Conservation (phyloP, 1,140 invertebrate species). For the Cyrtorhinus lividipennis region DNA sequence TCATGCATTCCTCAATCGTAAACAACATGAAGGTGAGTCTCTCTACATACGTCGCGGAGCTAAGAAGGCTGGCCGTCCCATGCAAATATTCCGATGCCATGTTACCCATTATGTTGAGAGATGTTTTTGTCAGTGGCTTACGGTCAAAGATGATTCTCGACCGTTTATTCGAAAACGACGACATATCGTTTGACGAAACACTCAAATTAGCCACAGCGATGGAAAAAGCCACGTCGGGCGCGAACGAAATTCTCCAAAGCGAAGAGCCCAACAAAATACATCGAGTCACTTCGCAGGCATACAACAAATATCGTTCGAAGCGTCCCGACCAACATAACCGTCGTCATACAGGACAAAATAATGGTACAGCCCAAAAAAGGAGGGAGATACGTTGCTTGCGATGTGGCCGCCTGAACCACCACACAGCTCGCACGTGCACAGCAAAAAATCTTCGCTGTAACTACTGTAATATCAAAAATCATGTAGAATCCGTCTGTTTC, state of each 20-base stretch:
- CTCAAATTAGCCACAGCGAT: not conserved
- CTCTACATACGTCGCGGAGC: not conserved
- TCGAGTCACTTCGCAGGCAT: not conserved
- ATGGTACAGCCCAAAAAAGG: not conserved
- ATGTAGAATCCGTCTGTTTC: not conserved
- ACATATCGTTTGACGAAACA: not conserved
- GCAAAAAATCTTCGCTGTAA: not conserved
- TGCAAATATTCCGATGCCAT: not conserved
- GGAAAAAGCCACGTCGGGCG: not conserved
- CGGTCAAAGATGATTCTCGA: not conserved
- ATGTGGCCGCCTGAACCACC: not conserved
- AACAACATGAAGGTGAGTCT: conserved; percentile 3
- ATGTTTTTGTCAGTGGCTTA: conserved; percentile 3
- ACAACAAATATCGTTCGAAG: not conserved
- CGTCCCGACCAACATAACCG: not conserved
- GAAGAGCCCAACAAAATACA: conserved; percentile 4
- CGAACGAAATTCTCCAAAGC: conserved; percentile 2
- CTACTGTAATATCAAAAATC: not conserved
- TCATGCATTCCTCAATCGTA: not conserved
- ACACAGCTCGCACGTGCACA: conserved; percentile 1
- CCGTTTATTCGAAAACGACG: not conserved
- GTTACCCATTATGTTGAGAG: not conserved
- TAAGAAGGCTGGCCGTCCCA: not conserved
- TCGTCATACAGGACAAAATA: not conserved
- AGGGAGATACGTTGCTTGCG: not conserved